phyloP scores from a whole-genome alignment of 2,797 vertebrate genomes.

The Perodicticus potto region DNA sequence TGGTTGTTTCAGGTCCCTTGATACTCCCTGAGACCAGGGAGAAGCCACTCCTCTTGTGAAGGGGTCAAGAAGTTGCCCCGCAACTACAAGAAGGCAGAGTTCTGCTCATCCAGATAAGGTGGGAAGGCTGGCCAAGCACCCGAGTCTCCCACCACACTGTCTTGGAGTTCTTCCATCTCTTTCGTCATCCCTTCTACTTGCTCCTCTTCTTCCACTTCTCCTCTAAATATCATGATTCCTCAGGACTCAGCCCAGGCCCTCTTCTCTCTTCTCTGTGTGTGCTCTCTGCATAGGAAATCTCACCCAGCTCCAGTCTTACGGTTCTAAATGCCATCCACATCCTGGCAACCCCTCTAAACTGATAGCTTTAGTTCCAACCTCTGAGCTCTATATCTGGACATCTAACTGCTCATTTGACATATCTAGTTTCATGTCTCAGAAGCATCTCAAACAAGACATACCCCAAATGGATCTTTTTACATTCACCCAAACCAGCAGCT shows the following conservation, averaged over 20 bases:
- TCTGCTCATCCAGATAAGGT: too few species aligned
- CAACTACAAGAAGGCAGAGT: background rate
- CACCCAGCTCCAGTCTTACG: background rate
- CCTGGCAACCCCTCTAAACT: background rate
- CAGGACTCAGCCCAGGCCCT: background rate
- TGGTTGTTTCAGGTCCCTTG: background rate
- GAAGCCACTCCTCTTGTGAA: background rate
- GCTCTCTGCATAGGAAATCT: background rate
- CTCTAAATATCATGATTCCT: background rate
- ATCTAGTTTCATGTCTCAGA: background rate
- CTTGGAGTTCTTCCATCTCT: background rate
- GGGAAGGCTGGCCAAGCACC: background rate
- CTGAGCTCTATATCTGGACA: background rate
- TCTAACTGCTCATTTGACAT: background rate
- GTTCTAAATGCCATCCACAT: background rate
- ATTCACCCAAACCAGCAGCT: background rate
- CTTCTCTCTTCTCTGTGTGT: background rate
- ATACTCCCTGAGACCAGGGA: background rate
- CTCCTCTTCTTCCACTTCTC: background rate
- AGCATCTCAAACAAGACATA: background rate
- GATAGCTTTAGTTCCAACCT: background rate
- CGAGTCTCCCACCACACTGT: rapidly evolving
- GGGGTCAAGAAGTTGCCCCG: background rate
- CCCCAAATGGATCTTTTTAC: background rate
- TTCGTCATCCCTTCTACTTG: background rate